Base-by-base conservation (phyloP, 1,140 invertebrate genomes). In the Nephotettix cincticeps region DNA sequence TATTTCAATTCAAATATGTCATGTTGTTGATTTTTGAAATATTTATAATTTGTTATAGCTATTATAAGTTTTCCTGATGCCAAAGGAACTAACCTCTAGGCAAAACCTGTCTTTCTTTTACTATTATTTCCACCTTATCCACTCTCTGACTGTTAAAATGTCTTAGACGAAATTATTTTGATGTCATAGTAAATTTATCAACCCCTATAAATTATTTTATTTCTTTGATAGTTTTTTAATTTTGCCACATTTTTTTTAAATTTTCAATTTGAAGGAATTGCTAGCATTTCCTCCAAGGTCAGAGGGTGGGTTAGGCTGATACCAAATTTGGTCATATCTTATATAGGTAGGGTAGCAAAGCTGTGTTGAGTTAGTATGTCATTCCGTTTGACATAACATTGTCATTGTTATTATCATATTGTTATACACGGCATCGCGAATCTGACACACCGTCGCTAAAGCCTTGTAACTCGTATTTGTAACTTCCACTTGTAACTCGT, bases 11-110 rank as follows among this genome's bases (percentile, higher is more conserved):
- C 14, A 14, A 36, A 51, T 51, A 6, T 23, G 21, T 27, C 11
- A 6, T 6, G 25, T 61, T 61, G 56, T 61, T 61, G 56, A 61
- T 61, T 61, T 61, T 61, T 61, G 21, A 61, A 61, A 61, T 61
- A 61, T 61, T 61, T 61, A 61, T 61, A 27, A 11, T 61, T 27
- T 61, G 56, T 61, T 61, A 61, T 61, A 27, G 56, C 56, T 61
- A 29, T 27, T 61, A 27, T 27, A 6, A 25, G 27, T 61, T 61
- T 14, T 29, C 23, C 56, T 61, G 23, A 11, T 23, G 27, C 56
- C 56, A 61, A 61, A 61, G 27, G 56, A 61, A 61, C 56, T 61
- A 27, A 61, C 56, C 56, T 61, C 56, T 61, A 51, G 56, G 56
- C 56, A 4, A 25, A 61, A 27, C 56, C 47, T 25, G 56, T 61